Base-by-base conservation (phyloP, 2,888 invertebrate species). In the Lasiommata megera region DNA sequence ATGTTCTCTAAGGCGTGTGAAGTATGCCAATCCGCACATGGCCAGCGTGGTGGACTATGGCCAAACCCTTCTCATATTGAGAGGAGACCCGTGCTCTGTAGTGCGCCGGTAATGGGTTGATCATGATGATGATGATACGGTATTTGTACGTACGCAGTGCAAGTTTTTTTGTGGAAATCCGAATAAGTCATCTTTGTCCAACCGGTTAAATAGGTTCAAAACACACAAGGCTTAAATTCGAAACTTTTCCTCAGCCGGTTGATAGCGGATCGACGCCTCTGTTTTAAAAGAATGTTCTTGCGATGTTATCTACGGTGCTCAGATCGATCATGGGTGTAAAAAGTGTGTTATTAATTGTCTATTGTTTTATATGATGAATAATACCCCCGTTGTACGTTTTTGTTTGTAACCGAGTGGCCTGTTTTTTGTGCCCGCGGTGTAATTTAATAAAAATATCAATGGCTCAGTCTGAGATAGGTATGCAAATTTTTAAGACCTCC, bases 301-400 rank as follows among this genome's bases (percentile, higher is more conserved):
- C 51, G 37, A 51, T 51, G 51, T 38, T 51, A 51, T 51, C 51
- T 51, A 29, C 16, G 14, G 51, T 6, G 14, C 28, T 5, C 28
- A 38, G 37, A 51, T 51, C 51, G 38, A 51, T 51, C 51, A 51
- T 38, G 38, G 51, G 28, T 51, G 37, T 51, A 51, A 51, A 51
- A 51, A 51, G 38, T 6, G 28, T 38, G 50, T 51, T 51, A 51
- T 51, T 51, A 51, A 51, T 51, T 51, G 38, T 51, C 51, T 28
- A 51, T 51, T 51, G 51, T 51, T 38, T 51, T 51, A 51, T 37
- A 51, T 23, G 28, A 38, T 28, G 38, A 46, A 46, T 46, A 29
- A n/a, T n/a, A 11, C 29, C 46, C 29, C n/a, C 3, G 16, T 29
- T 31, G 29, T 46, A 9, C 9, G 46, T 31, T 46, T 46, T 46